Evolutionary conservation across 1,140 invertebrate genomes (phyloP).

Genomic region (Drosophila pectinifera): DNA sequence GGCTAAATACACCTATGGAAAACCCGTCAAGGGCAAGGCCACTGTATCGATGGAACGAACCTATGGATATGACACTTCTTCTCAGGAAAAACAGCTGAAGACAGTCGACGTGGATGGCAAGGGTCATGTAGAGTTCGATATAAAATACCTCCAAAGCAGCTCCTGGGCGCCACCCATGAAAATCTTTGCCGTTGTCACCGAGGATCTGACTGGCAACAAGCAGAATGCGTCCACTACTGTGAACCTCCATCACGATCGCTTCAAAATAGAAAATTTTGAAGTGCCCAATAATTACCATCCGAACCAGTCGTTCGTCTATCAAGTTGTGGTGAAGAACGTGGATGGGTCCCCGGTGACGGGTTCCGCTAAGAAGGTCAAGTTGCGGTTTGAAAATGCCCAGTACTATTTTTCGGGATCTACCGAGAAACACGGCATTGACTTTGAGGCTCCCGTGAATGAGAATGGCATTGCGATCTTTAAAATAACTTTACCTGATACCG

Average conservation of each 20-base stretch:
- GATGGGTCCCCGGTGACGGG: slow-evolving; percentile 89
- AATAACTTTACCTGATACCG: slow-evolving; percentile 85
- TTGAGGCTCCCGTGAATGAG: slow-evolving; percentile 84
- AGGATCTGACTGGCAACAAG: too few species aligned
- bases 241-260: slow-evolving; percentile 92
- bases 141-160: slow-evolving; percentile 86
- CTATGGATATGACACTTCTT: too few species aligned
- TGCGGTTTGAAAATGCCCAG: slow-evolving; percentile 19
- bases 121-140: too few species aligned
- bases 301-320: slow-evolving; percentile 92
- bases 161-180: slow-evolving; percentile 84
- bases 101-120: too few species aligned
- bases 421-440: background rate
- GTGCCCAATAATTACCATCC: slow-evolving; percentile 92
- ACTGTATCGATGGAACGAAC: too few species aligned
- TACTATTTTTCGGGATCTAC: background rate
- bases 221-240: slow-evolving; percentile 92
- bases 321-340: too few species aligned
- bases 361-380: slow-evolving; percentile 87
- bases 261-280: slow-evolving; percentile 93
- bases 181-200: slow-evolving; percentile 90
- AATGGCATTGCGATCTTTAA: slow-evolving; percentile 90
- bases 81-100: too few species aligned
- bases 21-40: too few species aligned
- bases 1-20: slow-evolving; percentile 89